phyloP scores from a whole-genome alignment of 2,888 invertebrate genomes.

The Pycnomerus fuliginosus region DNA sequence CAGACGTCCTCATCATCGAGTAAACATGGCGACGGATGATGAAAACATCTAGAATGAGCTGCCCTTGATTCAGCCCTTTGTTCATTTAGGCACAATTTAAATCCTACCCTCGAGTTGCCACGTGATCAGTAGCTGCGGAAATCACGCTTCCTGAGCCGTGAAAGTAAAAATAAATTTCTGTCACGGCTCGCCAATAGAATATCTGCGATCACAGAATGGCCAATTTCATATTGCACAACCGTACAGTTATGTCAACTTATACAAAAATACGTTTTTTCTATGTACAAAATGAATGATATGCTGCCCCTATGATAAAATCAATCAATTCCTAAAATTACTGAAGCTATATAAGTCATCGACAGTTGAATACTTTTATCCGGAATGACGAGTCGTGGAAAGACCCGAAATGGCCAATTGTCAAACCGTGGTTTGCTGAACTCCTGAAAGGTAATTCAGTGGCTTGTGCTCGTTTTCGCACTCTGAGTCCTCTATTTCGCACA shows the following conservation, averaged over 20 bases:
- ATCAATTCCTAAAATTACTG: slow-evolving; percentile 36
- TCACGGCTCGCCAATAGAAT: too few species aligned
- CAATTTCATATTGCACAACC: too few species aligned
- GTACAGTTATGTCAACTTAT: too few species aligned
- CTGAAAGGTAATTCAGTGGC: slow-evolving; percentile 48
- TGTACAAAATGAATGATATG: slow-evolving; percentile 41
- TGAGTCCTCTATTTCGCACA: slow-evolving; percentile 92
- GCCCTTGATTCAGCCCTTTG: slow-evolving; percentile 26
- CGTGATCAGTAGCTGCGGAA: too few species aligned
- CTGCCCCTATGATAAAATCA: slow-evolving; percentile 44
- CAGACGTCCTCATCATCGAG: too few species aligned
- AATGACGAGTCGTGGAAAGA: slow-evolving; percentile 38
- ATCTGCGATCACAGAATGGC: too few species aligned
- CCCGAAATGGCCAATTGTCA: slow-evolving; percentile 40
- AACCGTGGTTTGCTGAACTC: slow-evolving; percentile 52
- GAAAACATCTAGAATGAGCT: slow-evolving; percentile 23
- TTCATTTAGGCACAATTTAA: slow-evolving; percentile 33
- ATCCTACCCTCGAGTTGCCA: slow-evolving; percentile 26
- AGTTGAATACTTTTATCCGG: slow-evolving; percentile 42
- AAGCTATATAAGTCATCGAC: slow-evolving; percentile 20
- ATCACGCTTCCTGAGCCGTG: too few species aligned
- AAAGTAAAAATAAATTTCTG: too few species aligned
- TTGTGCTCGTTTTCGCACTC: slow-evolving; percentile 64
- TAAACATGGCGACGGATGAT: too few species aligned
- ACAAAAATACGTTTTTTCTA: slow-evolving; percentile 36